Percentiles rank a stretch among this genome's conserved stretches.
These are phyloP conservation scores for Heteromormyrus szaboi DNA, from an alignment of 2,797 vertebrate genomes.

Conservation along the genomic window DNA sequence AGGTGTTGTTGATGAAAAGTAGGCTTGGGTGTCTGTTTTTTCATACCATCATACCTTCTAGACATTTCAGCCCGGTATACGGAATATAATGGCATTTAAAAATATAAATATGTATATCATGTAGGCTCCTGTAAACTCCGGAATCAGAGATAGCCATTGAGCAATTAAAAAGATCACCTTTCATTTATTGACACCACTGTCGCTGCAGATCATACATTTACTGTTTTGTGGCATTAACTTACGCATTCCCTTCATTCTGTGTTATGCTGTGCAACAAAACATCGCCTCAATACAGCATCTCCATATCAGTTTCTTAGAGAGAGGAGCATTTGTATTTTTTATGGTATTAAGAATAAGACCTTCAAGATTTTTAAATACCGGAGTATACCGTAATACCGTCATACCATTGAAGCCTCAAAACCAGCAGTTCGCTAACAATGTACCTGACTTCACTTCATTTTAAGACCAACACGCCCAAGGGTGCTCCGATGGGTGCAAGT, in stretches of 20 bases:
- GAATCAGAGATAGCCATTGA: neutral
- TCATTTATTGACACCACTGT: neutral
- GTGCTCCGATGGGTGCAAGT: neutral
- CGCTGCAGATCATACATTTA: neutral
- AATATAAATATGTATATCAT: neutral
- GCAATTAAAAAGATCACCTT: neutral
- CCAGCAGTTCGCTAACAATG: neutral
- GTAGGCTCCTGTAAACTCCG: neutral
- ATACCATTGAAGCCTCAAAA: neutral
- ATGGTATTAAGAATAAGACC: neutral
- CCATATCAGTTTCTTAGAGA: neutral
- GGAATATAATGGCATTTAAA: too few relatives aligned
- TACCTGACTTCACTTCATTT: neutral
- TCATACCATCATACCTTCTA: too few relatives aligned
- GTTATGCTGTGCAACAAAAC: neutral
- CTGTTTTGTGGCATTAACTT: neutral
- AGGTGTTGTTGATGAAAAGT: neutral
- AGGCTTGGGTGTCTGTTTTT: neutral
- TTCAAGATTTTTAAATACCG: neutral
- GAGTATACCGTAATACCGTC: neutral
- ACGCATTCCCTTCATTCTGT: neutral
- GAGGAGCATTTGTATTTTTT: neutral
- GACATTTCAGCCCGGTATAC: too few relatives aligned
- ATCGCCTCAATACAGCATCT: neutral
- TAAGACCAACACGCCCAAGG: neutral